Evolutionary conservation across 2,113 vertebrate species (phyloP), one percentile per base, ranked within the genome.

Genomic region (Plecturocebus donacophilus): DNA sequence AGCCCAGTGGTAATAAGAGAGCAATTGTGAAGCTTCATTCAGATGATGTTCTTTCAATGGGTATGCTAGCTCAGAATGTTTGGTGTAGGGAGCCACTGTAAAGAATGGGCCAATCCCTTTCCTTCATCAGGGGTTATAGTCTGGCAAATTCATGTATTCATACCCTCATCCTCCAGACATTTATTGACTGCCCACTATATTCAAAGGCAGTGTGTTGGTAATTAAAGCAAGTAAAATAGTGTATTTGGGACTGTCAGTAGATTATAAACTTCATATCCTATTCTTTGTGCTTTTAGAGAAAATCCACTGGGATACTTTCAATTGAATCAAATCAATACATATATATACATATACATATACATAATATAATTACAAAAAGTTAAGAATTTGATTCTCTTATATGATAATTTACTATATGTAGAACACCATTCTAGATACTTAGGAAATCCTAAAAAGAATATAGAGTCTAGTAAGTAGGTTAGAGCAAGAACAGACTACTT

Each of bases 1-100:
- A 97, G 76, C 92, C 90, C 68, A 64, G 88, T 82, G 90, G 91
- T 85, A 93, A 95, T 95, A 61, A 93, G 96, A 94, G 85, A 94
- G 76, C 84, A 92, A 45, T 95, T 88, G 91, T 84, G 80, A 85
- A 73, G 93, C 87, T 88, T 91, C 68, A 6, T 95, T 95, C 84
- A 92, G 83, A 64, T 58, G 64, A 35, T 85, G 42, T 90, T 97
- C 83, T 87, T 95, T 94, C 66, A 76, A 17, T 76, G 84, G 90
- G 70, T 7, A 17, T 87, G 54, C 80, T 93, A 52, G 89, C 73
- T 96, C n/a, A 49, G 70, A 87, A 82, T 70, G 77, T 71, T 88
- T 82, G 80, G 40, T 86, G 49, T 71, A 82, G 54, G 75, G 76
- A 95, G 66, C 40, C 71, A 81, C 71, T 87, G 58, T 71, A 88